phyloP scores from a whole-genome alignment of 2,113 vertebrate genomes.

The Planiliza haematocheilus region DNA sequence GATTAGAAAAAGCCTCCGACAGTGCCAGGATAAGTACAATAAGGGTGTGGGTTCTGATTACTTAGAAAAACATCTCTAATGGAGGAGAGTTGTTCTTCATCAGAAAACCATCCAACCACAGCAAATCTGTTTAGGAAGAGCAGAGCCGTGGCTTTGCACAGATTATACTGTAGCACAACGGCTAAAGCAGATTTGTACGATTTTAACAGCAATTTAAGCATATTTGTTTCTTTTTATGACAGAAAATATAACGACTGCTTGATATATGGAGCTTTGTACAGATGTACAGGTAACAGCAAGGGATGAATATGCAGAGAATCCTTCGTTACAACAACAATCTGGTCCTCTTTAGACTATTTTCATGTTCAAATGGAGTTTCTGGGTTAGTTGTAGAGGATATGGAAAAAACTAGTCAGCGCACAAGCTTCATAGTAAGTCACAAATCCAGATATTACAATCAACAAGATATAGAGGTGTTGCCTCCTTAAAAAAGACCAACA shows the following conservation, averaged over 20 bases:
- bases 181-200: constrained; percentile 78
- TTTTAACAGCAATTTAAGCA: constrained; percentile 66
- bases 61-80: constrained; percentile 69
- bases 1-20: constrained; percentile 61
- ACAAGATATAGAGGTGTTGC: neutral
- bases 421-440: neutral
- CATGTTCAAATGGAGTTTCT: neutral
- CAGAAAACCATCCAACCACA: constrained; percentile 54
- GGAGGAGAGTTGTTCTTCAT: constrained; percentile 64
- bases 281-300: constrained; percentile 11
- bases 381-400: neutral
- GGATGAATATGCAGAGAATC: neutral
- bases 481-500: neutral
- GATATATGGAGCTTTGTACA: no score
- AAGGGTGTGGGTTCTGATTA: constrained; percentile 27
- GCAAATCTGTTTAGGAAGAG: constrained; percentile 73
- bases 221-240: constrained; percentile 24
- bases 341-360: neutral
- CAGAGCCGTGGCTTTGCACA: constrained; percentile 73
- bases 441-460: constrained; percentile 23
- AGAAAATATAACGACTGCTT: constrained; percentile 47
- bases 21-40: constrained; percentile 20
- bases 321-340: neutral
- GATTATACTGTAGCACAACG: constrained; percentile 75
- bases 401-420: neutral